Conservation (phyloP, 2,113 vertebrate genomes). For the Oxyruncus cristatus region DNA sequence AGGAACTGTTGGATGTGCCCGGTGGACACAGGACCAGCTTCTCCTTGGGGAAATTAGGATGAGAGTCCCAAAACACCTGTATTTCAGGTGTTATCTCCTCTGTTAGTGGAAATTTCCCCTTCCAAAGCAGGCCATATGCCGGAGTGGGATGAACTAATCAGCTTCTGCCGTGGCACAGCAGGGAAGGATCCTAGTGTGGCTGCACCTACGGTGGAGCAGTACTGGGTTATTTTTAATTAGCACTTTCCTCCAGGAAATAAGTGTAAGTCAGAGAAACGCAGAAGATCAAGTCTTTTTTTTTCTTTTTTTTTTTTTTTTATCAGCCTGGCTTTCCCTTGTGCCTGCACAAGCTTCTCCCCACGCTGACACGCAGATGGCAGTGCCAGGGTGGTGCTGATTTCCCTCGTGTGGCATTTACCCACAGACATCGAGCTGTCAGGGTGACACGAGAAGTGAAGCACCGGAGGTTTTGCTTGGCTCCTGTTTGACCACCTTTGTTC, state of each 20-base stretch:
- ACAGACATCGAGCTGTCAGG: constrained; percentile 58
- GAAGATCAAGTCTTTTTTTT: neutral
- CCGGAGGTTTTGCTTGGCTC: neutral
- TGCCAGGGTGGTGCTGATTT: constrained; percentile 54
- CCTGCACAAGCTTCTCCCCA: neutral
- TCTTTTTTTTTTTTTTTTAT: neutral
- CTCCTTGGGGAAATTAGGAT: rapidly evolving
- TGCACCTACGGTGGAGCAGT: neutral
- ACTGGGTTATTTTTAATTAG: constrained; percentile 30
- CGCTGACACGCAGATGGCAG: constrained; percentile 60
- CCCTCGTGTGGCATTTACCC: constrained; percentile 48
- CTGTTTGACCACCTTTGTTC: neutral
- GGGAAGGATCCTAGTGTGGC: constrained; percentile 36
- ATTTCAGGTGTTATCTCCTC: neutral
- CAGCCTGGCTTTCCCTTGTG: neutral
- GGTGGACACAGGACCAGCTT: neutral
- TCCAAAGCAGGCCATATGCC: constrained; percentile 57
- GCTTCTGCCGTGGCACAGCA: constrained; percentile 26
- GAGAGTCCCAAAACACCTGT: neutral
- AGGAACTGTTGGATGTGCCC: rapidly evolving
- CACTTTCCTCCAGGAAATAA: constrained; percentile 30
- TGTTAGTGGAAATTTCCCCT: constrained; percentile 25
- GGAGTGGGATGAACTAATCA: constrained; percentile 43
- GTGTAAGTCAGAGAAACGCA: neutral
- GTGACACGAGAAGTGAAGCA: neutral